A percentile compares a stretch with the other conserved stretches of the same genome.
Evolutionary conservation across 2,888 invertebrate genomes (phyloP).

Genomic region (Himalopsyche kuldschensis): DNA sequence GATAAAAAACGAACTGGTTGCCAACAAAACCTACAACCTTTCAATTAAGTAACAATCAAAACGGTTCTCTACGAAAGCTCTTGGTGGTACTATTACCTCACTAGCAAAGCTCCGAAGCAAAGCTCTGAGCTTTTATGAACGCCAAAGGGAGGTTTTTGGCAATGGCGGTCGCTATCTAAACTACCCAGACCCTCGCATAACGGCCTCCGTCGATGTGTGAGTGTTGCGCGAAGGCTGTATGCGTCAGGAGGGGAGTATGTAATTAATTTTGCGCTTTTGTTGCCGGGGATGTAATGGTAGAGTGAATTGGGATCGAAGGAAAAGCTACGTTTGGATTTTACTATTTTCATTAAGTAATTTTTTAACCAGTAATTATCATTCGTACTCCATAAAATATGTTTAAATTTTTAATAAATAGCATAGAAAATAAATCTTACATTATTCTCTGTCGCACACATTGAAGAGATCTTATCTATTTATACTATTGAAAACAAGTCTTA

Average conservation of each 20-base stretch:
- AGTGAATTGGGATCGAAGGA: not conserved
- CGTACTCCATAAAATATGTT: too few species aligned
- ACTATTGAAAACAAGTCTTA: too few species aligned
- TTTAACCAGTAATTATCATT: not conserved
- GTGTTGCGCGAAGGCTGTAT: not conserved
- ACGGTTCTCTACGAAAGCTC: not conserved
- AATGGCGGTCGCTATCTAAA: not conserved
- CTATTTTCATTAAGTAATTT: not conserved
- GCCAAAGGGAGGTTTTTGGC: not conserved
- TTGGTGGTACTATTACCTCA: not conserved
- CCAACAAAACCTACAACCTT: not conserved
- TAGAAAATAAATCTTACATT: too few species aligned
- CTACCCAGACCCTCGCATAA: not conserved
- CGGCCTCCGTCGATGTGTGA: not conserved
- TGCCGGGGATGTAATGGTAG: not conserved
- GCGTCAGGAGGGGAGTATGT: not conserved
- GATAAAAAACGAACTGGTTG: not conserved
- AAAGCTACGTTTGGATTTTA: not conserved
- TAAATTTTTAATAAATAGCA: too few species aligned
- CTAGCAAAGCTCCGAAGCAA: not conserved
- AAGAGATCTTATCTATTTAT: too few species aligned
- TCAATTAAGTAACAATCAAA: not conserved
- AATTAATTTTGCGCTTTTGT: slow-evolving; percentile 4
- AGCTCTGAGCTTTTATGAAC: not conserved
- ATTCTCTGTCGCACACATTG: too few species aligned